Percentiles rank a stretch among this genome's conserved stretches.
These are phyloP conservation scores for Girardinichthys multiradiatus DNA, from an alignment of 2,113 vertebrate species.

Conservation along the genomic window DNA sequence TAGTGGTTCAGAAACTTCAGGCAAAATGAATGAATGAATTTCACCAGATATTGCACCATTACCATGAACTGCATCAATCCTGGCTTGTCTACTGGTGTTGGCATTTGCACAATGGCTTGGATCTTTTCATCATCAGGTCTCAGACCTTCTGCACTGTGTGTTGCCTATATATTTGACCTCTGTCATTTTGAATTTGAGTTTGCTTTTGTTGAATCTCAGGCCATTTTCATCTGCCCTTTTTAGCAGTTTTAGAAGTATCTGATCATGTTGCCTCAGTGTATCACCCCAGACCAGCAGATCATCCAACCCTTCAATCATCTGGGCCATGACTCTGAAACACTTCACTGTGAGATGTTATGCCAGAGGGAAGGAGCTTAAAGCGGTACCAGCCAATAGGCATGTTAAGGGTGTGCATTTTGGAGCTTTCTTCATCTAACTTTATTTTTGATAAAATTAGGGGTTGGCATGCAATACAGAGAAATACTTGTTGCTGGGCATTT, in stretches of 20 bases:
- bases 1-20: background rate
- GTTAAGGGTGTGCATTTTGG: background rate
- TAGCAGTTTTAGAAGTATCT: background rate
- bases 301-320: constrained; percentile 13
- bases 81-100: background rate
- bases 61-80: background rate
- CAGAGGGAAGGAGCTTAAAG: background rate
- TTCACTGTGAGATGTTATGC: too few relatives aligned
- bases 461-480: background rate
- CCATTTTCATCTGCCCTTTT: background rate
- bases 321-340: background rate
- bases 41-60: background rate
- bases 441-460: background rate
- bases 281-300: constrained; percentile 13
- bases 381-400: background rate
- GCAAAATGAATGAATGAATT: constrained; percentile 9
- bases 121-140: constrained; percentile 18
- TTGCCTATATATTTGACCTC: constrained; percentile 9
- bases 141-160: background rate
- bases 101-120: background rate
- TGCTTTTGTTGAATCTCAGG: constrained; percentile 16
- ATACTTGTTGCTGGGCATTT: background rate
- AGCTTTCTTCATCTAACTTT: background rate
- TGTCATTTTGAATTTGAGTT: constrained; percentile 1
- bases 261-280: background rate